A percentile compares a stretch with the other conserved stretches of the same genome.
phyloP scores from a whole-genome alignment of 1,140 invertebrate genomes.

The Atta cephalotes region DNA sequence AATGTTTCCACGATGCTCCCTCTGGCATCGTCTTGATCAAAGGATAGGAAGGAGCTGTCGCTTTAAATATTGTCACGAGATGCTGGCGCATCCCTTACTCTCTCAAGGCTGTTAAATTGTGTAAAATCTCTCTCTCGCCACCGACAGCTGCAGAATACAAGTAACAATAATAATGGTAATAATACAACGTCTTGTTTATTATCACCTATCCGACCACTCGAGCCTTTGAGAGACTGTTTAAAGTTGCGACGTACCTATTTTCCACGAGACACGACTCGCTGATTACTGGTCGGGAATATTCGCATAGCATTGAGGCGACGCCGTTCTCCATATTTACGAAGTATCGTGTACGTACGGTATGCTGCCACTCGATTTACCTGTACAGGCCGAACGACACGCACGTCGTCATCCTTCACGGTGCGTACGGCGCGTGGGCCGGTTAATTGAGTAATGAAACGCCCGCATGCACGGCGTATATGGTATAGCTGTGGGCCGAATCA shows the following conservation, averaged over 20 bases:
- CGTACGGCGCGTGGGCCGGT: slow-evolving; percentile 65
- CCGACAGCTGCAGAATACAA: slow-evolving; percentile 19
- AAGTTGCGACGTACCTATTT: slow-evolving; percentile 24
- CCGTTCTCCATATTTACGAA: slow-evolving; percentile 69
- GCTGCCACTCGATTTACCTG: slow-evolving; percentile 67
- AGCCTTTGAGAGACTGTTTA: slow-evolving; percentile 23
- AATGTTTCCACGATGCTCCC: neutral
- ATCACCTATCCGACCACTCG: neutral
- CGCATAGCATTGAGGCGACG: slow-evolving; percentile 33
- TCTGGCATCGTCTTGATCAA: slow-evolving; percentile 50
- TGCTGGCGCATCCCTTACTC: neutral
- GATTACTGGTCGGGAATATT: slow-evolving; percentile 45
- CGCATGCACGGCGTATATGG: neutral
- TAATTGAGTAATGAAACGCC: slow-evolving; percentile 75
- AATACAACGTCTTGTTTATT: slow-evolving; percentile 41
- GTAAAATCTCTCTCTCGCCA: slow-evolving; percentile 25
- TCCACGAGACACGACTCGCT: slow-evolving; percentile 51
- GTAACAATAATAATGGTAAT: slow-evolving; percentile 48
- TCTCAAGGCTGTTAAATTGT: slow-evolving; percentile 35
- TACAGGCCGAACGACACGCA: slow-evolving; percentile 45
- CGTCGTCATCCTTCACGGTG: slow-evolving; percentile 23
- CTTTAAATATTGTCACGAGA: slow-evolving; percentile 26
- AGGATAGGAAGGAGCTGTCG: neutral
- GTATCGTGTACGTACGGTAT: slow-evolving; percentile 44
- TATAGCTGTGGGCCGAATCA: slow-evolving; percentile 17